Conservation (phyloP, 2,113 vertebrate species). For the Alethe castanea region DNA sequence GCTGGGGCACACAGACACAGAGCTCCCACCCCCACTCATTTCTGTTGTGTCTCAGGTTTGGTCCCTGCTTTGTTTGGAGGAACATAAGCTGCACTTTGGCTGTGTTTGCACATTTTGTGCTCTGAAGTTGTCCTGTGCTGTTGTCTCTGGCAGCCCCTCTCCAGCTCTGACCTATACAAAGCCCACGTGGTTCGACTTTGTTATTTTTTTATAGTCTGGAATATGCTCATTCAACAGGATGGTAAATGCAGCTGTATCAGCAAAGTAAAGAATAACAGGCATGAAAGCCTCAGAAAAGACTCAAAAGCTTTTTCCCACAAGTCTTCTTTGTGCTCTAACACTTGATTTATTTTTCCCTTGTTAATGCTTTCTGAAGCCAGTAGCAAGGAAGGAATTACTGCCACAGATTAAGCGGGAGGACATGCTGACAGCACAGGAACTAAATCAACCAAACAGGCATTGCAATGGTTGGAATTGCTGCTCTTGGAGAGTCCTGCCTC, state of each 20-base stretch:
- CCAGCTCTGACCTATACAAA: slow-evolving; percentile 38
- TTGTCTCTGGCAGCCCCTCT: slow-evolving; percentile 28
- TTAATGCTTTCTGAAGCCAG: slow-evolving; percentile 54
- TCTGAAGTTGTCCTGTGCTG: background rate
- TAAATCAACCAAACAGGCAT: slow-evolving; percentile 8
- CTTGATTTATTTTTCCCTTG: slow-evolving; percentile 64
- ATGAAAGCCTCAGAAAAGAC: slow-evolving; percentile 49
- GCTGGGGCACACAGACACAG: background rate
- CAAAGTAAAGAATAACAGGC: slow-evolving; percentile 61
- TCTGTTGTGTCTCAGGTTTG: background rate
- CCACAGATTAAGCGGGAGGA: background rate
- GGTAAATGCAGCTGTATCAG: slow-evolving; percentile 62
- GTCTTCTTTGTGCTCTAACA: slow-evolving; percentile 51
- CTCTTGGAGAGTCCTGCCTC: background rate
- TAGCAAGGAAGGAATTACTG: slow-evolving; percentile 58
- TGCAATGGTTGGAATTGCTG: background rate
- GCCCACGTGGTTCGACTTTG: slow-evolving; percentile 20
- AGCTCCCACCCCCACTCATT: background rate
- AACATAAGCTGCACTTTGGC: background rate
- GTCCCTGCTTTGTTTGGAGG: background rate
- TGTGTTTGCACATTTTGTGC: background rate
- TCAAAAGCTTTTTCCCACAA: slow-evolving; percentile 60
- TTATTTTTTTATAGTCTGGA: slow-evolving; percentile 37
- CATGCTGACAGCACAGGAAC: slow-evolving; percentile 54
- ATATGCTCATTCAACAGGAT: slow-evolving; percentile 58